Evolutionary conservation across 2,888 invertebrate genomes (phyloP).

Genomic region (Dugesia japonica): DNA sequence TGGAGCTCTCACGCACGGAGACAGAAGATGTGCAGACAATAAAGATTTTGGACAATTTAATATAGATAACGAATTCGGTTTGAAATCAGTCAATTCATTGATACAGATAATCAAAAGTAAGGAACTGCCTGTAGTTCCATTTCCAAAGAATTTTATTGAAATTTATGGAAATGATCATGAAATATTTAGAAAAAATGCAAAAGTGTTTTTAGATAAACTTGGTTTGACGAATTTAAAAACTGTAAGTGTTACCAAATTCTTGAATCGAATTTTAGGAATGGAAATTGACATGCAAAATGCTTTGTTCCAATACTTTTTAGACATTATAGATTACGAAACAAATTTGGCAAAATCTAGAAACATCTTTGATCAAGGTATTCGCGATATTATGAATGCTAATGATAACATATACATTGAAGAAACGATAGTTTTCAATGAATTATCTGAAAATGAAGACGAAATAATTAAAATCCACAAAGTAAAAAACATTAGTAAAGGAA

Average conservation of each 20-base stretch:
- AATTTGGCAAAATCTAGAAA: slow-evolving; percentile 79
- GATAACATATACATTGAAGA: neutral
- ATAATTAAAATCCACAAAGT: neutral
- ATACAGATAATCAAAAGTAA: neutral
- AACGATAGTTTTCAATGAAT: neutral
- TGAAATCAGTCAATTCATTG: neutral
- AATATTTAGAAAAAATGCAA: neutral
- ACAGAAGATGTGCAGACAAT: slow-evolving; percentile 86
- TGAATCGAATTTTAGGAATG: slow-evolving; percentile 85
- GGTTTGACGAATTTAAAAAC: neutral
- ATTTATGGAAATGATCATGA: neutral
- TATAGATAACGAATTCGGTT: slow-evolving; percentile 68
- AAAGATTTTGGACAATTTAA: slow-evolving; percentile 91
- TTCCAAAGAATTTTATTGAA: neutral
- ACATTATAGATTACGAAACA: slow-evolving; percentile 76
- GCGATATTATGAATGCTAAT: slow-evolving; percentile 50
- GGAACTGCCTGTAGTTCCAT: neutral
- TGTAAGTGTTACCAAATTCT: slow-evolving; percentile 91
- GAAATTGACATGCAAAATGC: slow-evolving; percentile 88
- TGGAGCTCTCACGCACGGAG: slow-evolving; percentile 93
- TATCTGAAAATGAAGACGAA: neutral
- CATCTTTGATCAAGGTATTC: slow-evolving; percentile 77
- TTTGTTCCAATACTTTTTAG: slow-evolving; percentile 88
- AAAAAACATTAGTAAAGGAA: neutral
- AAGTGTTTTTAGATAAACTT: neutral